These are phyloP conservation scores for Xestobium rufovillosum DNA, from an alignment of 2,888 invertebrate genomes.

Conservation along the genomic window DNA sequence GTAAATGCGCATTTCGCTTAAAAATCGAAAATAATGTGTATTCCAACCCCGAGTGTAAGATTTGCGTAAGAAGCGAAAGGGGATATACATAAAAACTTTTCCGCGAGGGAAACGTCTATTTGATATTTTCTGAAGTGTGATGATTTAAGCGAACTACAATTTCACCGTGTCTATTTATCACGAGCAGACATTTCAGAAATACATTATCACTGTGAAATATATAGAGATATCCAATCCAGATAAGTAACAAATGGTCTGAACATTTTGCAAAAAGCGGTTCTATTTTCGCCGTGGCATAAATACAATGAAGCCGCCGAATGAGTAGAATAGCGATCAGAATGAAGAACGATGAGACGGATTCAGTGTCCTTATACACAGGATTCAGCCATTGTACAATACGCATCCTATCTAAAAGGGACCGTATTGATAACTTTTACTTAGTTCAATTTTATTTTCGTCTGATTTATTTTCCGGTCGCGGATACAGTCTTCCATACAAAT, in stretches of 20 bases:
- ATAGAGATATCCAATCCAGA: slow-evolving; percentile 35
- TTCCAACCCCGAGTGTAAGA: too few species aligned
- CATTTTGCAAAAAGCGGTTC: slow-evolving; percentile 22
- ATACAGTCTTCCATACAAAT: too few species aligned
- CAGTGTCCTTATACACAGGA: slow-evolving; percentile 25
- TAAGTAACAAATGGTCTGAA: slow-evolving; percentile 34
- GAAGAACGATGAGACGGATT: slow-evolving; percentile 24
- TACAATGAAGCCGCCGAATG: slow-evolving; percentile 23
- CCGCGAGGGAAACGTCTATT: too few species aligned
- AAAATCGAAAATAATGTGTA: too few species aligned
- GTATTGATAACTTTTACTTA: slow-evolving; percentile 5
- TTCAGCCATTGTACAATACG: slow-evolving; percentile 21
- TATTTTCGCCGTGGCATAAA: slow-evolving; percentile 19
- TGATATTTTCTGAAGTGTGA: too few species aligned
- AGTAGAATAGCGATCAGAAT: slow-evolving; percentile 23
- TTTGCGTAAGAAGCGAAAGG: too few species aligned
- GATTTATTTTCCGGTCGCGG: background rate
- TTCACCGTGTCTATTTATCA: too few species aligned
- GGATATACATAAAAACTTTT: too few species aligned
- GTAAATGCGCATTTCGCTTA: too few species aligned
- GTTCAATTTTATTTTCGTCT: slow-evolving; percentile 1
- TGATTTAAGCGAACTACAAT: too few species aligned
- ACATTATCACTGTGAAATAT: slow-evolving; percentile 24
- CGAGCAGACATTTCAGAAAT: too few species aligned
- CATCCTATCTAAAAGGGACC: slow-evolving; percentile 20